Conservation (phyloP, 1,140 invertebrate genomes). For the Telenomus remus region DNA sequence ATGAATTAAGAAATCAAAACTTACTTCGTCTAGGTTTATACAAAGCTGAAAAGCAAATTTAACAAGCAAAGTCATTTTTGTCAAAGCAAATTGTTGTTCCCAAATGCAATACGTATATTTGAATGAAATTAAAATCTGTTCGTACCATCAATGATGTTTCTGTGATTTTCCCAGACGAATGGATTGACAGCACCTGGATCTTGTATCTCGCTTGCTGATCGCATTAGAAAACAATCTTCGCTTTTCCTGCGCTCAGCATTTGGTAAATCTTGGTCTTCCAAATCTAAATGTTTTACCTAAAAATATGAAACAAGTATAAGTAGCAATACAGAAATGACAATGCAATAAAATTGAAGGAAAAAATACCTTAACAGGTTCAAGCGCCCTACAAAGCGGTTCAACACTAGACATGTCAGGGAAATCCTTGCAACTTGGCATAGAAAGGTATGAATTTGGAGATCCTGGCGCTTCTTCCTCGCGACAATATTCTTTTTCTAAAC, state of each 20-base stretch:
- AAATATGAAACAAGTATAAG: too few species aligned
- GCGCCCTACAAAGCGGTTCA: constrained; percentile 84
- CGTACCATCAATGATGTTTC: constrained; percentile 64
- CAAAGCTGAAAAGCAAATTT: too few species aligned
- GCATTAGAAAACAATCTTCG: constrained; percentile 57
- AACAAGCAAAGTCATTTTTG: neutral
- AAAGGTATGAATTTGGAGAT: constrained; percentile 83
- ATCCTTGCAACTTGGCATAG: constrained; percentile 87
- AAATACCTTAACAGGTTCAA: constrained; percentile 80
- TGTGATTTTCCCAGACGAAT: constrained; percentile 85
- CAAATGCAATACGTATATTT: neutral
- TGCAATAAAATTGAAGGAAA: constrained; percentile 1
- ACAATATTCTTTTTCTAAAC: constrained; percentile 61
- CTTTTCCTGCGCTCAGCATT: constrained; percentile 46
- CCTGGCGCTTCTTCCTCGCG: constrained; percentile 64
- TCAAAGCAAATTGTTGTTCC: neutral
- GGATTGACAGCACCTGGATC: constrained; percentile 91
- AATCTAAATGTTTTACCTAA: constrained; percentile 67
- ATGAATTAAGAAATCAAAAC: too few species aligned
- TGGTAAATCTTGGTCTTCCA: constrained; percentile 65
- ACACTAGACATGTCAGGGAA: constrained; percentile 84
- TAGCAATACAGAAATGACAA: too few species aligned
- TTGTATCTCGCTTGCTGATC: constrained; percentile 73
- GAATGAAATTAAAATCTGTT: neutral
- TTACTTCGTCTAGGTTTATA: too few species aligned